phyloP scores from a whole-genome alignment of 2,888 invertebrate species.

The Elegia similella region DNA sequence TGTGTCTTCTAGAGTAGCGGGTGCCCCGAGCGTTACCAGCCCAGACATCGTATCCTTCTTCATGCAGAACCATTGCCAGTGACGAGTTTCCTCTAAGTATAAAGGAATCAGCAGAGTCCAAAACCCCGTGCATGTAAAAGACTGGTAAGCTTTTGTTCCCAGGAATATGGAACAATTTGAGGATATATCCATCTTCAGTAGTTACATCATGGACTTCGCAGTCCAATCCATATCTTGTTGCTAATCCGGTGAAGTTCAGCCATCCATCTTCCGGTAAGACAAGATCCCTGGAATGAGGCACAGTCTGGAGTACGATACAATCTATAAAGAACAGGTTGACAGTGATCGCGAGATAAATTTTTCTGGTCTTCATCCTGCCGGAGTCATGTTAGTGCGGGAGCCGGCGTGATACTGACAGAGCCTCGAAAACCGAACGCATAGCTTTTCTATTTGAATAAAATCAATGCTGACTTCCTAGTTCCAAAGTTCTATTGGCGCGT shows the following conservation, averaged over 20 bases:
- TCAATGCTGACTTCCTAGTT: conserved; percentile 6
- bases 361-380: not conserved
- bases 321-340: not conserved
- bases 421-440: conserved; percentile 1
- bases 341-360: not conserved
- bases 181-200: conserved; percentile 34
- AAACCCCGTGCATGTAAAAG: conserved; percentile 21
- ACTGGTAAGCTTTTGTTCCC: conserved; percentile 20
- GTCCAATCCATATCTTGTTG: conserved; percentile 19
- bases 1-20: conserved; percentile 21
- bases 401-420: not conserved
- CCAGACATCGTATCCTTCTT: conserved; percentile 23
- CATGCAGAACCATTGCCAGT: conserved; percentile 10
- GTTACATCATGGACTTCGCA: conserved; percentile 20
- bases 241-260: conserved; percentile 21
- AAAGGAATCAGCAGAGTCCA: conserved; percentile 22
- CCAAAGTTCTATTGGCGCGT: not conserved
- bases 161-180: conserved; percentile 22
- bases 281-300: not conserved
- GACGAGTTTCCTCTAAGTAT: conserved; percentile 20
- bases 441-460: conserved; percentile 1
- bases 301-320: not conserved
- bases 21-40: conserved; percentile 22
- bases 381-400: not conserved
- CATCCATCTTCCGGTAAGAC: conserved; percentile 17